Base-by-base conservation (phyloP, 2,113 vertebrate genomes). In the Oncorhynchus keta region DNA sequence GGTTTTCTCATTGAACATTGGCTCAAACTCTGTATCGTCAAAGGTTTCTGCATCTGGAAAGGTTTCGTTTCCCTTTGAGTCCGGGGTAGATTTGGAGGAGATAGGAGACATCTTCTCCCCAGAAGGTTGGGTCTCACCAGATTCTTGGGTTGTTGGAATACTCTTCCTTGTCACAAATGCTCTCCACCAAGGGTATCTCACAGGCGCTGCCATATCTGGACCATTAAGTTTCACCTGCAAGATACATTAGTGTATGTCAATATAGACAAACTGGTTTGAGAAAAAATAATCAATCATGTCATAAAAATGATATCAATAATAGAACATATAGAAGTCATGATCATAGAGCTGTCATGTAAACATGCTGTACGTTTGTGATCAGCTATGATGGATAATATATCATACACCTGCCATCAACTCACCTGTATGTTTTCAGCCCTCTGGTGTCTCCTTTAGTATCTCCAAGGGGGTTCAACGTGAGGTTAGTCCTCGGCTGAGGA, bases 111-210 rank as follows among this genome's bases (percentile, higher is more conserved):
- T 61, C 18, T 76, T 85, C 68, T 78, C 45, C 78, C 76, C 70
- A 74, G 79, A 45, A 5, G 88, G 85, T 45, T 35, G 73, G 0
- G 75, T 67, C 45, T 77, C 79, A 2, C 26, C 28, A 9, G 35
- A 71, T 35, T 77, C 69, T n/a, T 79, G 62, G 13, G 95, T 93
- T 76, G 76, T 77, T 24, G 66, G 65, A 51, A 91, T 92, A 76
- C 78, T 82, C 78, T 94, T 95, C 84, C 93, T 95, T 76, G 84
- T 88, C 55, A 77, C 74, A 7, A 96, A 85, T 16, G 94, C 87
- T 79, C 94, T 95, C 95, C 95, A 95, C 95, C 95, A 96, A 61
- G 77, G 64, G 30, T 30, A 70, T 74, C 68, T 85, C 24, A 84
- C 87, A 14, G 87, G 81, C 81, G 68, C 74, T 30, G 64, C 71